phyloP scores from a whole-genome alignment of 2,113 vertebrate species.

The Australoheros scitulus region DNA sequence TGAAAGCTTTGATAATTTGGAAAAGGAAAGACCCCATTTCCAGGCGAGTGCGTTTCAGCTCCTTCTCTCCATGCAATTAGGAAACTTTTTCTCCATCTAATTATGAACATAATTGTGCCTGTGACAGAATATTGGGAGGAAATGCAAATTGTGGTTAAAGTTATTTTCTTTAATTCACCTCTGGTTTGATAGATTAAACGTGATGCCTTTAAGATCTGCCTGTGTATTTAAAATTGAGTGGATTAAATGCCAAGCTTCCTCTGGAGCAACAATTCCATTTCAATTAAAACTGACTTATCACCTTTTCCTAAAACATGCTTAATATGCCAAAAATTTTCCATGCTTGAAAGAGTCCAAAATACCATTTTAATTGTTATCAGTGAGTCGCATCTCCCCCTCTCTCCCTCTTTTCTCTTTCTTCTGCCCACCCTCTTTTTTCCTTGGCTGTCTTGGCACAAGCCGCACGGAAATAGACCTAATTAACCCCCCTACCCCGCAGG shows the following conservation, averaged over 20 bases:
- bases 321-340: slow-evolving; percentile 97
- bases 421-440: slow-evolving; percentile 21
- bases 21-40: slow-evolving; percentile 86
- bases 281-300: slow-evolving; percentile 99
- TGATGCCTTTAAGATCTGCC: slow-evolving; percentile 17
- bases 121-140: slow-evolving; percentile 83
- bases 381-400: slow-evolving; percentile 76
- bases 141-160: slow-evolving; percentile 85
- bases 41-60: slow-evolving; percentile 80
- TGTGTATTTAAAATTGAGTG: slow-evolving; percentile 87
- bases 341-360: slow-evolving; percentile 97
- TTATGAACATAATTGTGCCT: slow-evolving; percentile 92
- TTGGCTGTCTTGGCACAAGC: slow-evolving; percentile 83
- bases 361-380: slow-evolving; percentile 96
- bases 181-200: slow-evolving; percentile 84
- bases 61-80: slow-evolving; percentile 49
- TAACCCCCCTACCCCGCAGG: slow-evolving; percentile 95
- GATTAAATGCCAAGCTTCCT: slow-evolving; percentile 97
- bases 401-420: slow-evolving; percentile 21
- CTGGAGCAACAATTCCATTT: slow-evolving; percentile 97
- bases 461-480: slow-evolving; percentile 99
- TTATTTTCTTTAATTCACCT: slow-evolving; percentile 88
- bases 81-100: slow-evolving; percentile 93
- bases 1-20: slow-evolving; percentile 87
- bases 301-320: slow-evolving; percentile 96